A percentile compares a stretch with the other conserved stretches of the same genome.
phyloP scores from a whole-genome alignment of 2,797 vertebrate genomes.

The Parauchenoglanis ngamensis region DNA sequence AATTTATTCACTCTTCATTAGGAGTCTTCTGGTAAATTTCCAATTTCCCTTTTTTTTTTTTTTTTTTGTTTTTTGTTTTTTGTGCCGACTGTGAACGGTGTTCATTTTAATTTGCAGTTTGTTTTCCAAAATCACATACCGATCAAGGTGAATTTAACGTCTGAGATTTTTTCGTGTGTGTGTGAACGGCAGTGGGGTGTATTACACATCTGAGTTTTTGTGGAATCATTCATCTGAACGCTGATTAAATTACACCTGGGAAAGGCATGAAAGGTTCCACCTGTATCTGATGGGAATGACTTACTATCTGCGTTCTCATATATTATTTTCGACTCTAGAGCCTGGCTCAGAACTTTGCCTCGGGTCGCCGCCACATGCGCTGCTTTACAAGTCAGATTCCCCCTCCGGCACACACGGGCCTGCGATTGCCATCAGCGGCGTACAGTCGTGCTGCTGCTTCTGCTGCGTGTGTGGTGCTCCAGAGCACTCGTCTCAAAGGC shows the following conservation, averaged over 20 bases:
- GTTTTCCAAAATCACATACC: conserved; percentile 10
- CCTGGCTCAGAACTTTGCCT: conserved; percentile 32
- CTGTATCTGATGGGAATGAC: conserved; percentile 49
- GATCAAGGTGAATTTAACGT: conserved; percentile 14
- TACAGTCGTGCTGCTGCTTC: conserved; percentile 52
- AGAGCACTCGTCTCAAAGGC: conserved; percentile 43
- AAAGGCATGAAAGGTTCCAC: conserved; percentile 46
- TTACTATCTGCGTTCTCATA: conserved; percentile 43
- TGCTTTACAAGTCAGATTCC: conserved; percentile 42
- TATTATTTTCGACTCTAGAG: conserved; percentile 31
- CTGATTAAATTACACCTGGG: conserved; percentile 45
- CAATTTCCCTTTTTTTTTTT: neutral
- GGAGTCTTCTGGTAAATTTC: conserved; percentile 3
- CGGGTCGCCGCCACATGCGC: conserved; percentile 29
- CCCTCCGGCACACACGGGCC: conserved; percentile 45
- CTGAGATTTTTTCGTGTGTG: neutral
- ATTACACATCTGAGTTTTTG: conserved; percentile 3
- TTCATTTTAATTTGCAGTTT: neutral
- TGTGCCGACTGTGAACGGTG: neutral
- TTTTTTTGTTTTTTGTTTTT: neutral
- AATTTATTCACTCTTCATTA: conserved; percentile 42
- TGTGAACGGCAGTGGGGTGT: conserved; percentile 20
- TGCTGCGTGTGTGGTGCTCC: conserved; percentile 57
- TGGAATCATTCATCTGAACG: conserved; percentile 38
- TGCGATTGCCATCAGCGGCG: conserved; percentile 61